These are phyloP conservation scores for Delia radicum DNA, from an alignment of 1,140 invertebrate genomes.

Conservation along the genomic window DNA sequence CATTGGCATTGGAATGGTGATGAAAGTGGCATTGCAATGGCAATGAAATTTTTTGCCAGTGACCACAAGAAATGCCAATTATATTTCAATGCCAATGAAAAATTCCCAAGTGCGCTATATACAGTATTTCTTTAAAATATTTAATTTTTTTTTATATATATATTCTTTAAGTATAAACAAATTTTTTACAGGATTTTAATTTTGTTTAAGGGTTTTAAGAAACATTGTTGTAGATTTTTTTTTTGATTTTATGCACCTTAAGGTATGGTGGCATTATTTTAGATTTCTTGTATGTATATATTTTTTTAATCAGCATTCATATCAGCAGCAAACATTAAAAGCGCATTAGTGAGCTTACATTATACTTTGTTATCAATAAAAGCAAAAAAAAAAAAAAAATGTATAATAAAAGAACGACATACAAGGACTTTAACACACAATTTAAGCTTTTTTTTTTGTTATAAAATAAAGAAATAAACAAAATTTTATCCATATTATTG, in stretches of 20 bases:
- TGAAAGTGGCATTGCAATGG: too few relatives aligned
- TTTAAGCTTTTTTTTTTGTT: too few relatives aligned
- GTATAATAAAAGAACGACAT: neutral
- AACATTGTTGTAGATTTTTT: conserved; percentile 4
- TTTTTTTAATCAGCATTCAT: conserved; percentile 50
- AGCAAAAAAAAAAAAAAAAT: neutral
- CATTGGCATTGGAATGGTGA: too few relatives aligned
- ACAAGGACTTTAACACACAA: neutral
- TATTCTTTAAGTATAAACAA: too few relatives aligned
- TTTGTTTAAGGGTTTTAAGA: neutral
- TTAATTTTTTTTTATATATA: too few relatives aligned
- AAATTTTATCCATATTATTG: too few relatives aligned
- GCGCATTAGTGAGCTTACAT: conserved; percentile 48
- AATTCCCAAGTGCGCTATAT: too few relatives aligned
- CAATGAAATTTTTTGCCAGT: too few relatives aligned
- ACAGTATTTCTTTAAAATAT: too few relatives aligned
- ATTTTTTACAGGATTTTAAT: conserved; percentile 12
- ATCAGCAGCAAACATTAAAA: conserved; percentile 55
- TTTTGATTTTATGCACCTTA: neutral
- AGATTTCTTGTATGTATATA: neutral
- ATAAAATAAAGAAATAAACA: too few relatives aligned
- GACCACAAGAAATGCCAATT: too few relatives aligned
- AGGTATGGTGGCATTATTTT: neutral
- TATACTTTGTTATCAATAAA: conserved; percentile 28
- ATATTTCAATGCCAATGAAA: too few relatives aligned